Evolutionary conservation across 2,888 invertebrate genomes (phyloP), one percentile per base, ranked within the genome.

Genomic region (Drosophila subsilvestris): DNA sequence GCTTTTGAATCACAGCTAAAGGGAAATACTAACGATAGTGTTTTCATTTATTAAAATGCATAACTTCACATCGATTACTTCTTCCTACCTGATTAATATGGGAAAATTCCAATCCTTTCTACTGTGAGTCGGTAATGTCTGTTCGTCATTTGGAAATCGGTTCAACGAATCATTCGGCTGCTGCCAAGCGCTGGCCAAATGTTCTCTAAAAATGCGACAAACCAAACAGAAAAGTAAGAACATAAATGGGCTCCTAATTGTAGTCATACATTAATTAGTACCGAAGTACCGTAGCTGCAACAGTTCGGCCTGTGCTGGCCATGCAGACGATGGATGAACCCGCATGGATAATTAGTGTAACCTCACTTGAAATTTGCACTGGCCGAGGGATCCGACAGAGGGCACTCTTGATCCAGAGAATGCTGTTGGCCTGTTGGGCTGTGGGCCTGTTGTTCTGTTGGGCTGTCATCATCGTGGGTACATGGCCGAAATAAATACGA

Each of bases 401-500:
- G 0, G 20, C 18, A 47, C 65, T 48, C 65, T 29, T 43, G 70
- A 66, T 70, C 43, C 48, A 57, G 43, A 47, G 60, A 58, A 70
- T 48, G 57, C 42, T 48, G 44, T 73, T 6, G 14, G 5, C 12
- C 47, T 48, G 44, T 72, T 5, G 32, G 12, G 32, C 12, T 14
- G 44, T 72, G 1, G 32, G 12, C 12, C 12, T 14, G 5, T 29
- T 29, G 57, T 60, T 6, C 10, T 48, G 44, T 47, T 37, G 57
- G 58, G 55, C 60, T 66, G 67, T 73, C 68, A 69, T 62, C 73
- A 74, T 57, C 37, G 37, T 68, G 62, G 61, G 61, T 63, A 60
- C 72, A 59, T 55, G 72, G 62, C 66, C 75, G 78, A 88, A 86
- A 85, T 86, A 88, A 89, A 86, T 86, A 88, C 85, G 87, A 86